These are phyloP conservation scores for Chironomus tentans DNA, from an alignment of 2,888 invertebrate species.

Conservation along the genomic window DNA sequence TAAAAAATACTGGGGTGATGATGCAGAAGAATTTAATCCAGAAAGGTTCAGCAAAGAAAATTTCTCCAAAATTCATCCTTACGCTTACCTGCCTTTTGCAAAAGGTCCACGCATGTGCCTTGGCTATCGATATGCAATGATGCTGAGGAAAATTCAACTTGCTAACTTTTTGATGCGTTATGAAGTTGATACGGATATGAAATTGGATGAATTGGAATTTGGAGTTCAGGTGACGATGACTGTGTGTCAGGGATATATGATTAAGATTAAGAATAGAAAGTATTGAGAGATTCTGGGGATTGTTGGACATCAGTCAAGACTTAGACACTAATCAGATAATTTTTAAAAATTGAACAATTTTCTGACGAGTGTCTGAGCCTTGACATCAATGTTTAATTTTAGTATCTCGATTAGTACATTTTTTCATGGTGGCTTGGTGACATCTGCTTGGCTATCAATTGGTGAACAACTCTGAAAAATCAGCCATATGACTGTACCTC, in stretches of 20 bases:
- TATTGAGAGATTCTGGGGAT: too few species aligned
- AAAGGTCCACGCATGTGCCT: slow-evolving; percentile 15
- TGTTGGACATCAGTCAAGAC: too few species aligned
- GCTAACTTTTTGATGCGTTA: background rate
- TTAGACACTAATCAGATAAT: too few species aligned
- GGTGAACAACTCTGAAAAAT: too few species aligned
- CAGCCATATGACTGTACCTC: too few species aligned
- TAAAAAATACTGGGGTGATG: background rate
- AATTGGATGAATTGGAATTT: background rate
- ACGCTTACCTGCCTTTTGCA: background rate
- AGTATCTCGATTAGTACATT: too few species aligned
- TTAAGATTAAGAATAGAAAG: background rate
- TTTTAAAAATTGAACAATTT: too few species aligned
- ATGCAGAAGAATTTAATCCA: background rate
- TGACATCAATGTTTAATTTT: too few species aligned
- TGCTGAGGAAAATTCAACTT: slow-evolving; percentile 5
- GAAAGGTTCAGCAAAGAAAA: background rate
- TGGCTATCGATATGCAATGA: slow-evolving; percentile 4
- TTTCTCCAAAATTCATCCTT: background rate
- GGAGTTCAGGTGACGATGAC: background rate
- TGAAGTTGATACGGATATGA: background rate
- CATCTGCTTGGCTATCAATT: too few species aligned
- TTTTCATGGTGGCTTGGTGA: too few species aligned
- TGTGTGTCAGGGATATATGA: background rate
- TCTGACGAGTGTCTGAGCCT: too few species aligned